Evolutionary conservation across 2,113 vertebrate genomes (phyloP).

Genomic region (Pimephales promelas): DNA sequence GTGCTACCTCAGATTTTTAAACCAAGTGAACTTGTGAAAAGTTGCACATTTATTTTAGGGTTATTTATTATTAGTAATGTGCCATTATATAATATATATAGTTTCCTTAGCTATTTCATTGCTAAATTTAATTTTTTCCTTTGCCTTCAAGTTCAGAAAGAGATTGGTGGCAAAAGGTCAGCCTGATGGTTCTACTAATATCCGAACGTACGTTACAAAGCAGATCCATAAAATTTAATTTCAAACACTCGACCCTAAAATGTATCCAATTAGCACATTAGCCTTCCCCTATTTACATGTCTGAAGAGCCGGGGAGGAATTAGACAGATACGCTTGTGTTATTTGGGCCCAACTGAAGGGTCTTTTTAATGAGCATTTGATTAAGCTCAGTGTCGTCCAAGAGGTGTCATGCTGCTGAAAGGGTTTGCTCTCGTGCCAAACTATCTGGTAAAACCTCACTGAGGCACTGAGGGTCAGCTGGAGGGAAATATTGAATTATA

Average conservation of each 20-base stretch:
- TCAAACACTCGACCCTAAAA: slow-evolving; percentile 29
- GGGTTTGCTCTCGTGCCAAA: slow-evolving; percentile 23
- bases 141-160: not conserved
- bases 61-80: too few relatives aligned
- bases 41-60: too few relatives aligned
- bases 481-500: not conserved
- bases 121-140: not conserved
- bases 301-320: not conserved
- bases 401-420: slow-evolving; percentile 17
- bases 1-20: too few relatives aligned
- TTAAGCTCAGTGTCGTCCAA: slow-evolving; percentile 20
- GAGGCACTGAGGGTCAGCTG: not conserved
- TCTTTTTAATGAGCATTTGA: slow-evolving; percentile 37
- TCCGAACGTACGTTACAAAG: slow-evolving; percentile 4
- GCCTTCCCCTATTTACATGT: not conserved
- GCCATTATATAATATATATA: not conserved
- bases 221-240: slow-evolving; percentile 34
- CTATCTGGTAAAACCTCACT: not conserved
- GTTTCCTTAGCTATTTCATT: not conserved
- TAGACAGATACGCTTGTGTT: slow-evolving; percentile 12
- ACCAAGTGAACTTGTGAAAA: too few relatives aligned
- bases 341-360: not conserved
- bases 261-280: slow-evolving; percentile 30
- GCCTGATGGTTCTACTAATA: not conserved
- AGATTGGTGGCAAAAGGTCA: not conserved